A percentile compares a stretch with the other conserved stretches of the same genome.
Conservation (phyloP, 2,797 vertebrate species). For the Orestias chungarensis region DNA sequence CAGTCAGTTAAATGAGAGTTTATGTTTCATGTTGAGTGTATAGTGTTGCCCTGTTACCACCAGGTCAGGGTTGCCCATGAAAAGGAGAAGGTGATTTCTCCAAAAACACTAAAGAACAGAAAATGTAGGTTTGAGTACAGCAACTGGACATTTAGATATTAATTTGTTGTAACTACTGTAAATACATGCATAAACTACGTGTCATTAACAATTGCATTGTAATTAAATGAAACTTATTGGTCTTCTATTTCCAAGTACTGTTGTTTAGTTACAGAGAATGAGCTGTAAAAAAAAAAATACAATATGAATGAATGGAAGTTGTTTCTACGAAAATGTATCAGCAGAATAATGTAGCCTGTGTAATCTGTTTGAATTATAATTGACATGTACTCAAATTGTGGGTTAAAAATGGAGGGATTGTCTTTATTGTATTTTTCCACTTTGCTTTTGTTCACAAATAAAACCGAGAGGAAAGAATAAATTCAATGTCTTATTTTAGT, state of each 20-base stretch:
- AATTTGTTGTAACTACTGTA: background rate
- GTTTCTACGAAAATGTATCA: background rate
- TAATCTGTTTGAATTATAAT: background rate
- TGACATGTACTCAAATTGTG: background rate
- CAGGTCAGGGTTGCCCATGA: too few species aligned
- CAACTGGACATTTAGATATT: background rate
- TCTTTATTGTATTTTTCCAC: background rate
- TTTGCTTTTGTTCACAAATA: background rate
- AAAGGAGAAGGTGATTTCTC: background rate
- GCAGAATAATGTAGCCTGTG: background rate
- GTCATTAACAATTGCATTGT: background rate
- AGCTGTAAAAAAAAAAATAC: background rate
- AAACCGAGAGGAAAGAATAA: background rate
- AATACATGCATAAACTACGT: background rate
- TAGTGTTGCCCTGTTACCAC: background rate
- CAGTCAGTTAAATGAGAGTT: background rate
- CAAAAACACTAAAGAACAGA: background rate
- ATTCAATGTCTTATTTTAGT: background rate
- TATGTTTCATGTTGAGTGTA: background rate
- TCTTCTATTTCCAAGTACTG: background rate
- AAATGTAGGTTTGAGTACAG: background rate
- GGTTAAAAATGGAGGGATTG: background rate
- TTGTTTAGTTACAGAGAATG: background rate
- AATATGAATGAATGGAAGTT: background rate
- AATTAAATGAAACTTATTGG: background rate